Conservation (phyloP, 1,140 invertebrate species). For the Aculops lycopersici region DNA sequence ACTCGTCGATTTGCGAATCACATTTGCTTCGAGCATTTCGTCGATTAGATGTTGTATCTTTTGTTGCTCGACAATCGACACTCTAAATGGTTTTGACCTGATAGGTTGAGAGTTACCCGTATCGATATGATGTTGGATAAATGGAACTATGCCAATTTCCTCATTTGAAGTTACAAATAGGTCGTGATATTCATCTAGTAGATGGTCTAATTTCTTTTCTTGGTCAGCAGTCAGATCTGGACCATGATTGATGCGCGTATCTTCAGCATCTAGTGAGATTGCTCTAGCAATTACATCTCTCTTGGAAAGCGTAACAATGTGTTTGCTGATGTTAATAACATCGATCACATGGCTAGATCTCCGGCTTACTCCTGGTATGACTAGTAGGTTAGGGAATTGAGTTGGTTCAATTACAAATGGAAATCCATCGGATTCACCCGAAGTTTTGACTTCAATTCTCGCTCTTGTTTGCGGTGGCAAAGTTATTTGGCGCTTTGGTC, state of each 20-base stretch:
- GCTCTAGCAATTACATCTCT: not conserved
- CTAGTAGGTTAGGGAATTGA: too few relatives aligned
- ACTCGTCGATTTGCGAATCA: not conserved
- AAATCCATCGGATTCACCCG: too few relatives aligned
- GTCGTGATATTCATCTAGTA: not conserved
- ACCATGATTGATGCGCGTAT: too few relatives aligned
- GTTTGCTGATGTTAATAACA: too few relatives aligned
- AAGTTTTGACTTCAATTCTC: too few relatives aligned
- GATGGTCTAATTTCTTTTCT: not conserved
- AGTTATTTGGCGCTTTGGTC: too few relatives aligned
- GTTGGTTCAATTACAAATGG: too few relatives aligned
- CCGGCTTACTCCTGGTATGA: too few relatives aligned
- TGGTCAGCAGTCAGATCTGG: not conserved
- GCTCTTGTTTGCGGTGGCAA: too few relatives aligned
- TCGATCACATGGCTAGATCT: too few relatives aligned
- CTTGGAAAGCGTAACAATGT: too few relatives aligned
- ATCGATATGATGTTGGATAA: not conserved
- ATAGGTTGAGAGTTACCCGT: not conserved
- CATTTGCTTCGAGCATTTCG: not conserved
- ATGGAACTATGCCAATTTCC: not conserved
- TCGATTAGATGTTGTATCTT: conserved; percentile 1
- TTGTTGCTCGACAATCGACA: not conserved
- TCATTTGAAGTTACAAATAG: not conserved
- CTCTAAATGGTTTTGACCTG: not conserved
- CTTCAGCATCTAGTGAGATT: too few relatives aligned